Evolutionary conservation across 92 coral and sea anemone species (phyloP), one percentile per base, ranked within the genome.

Genomic region (Umimayanthus kanabou): DNA sequence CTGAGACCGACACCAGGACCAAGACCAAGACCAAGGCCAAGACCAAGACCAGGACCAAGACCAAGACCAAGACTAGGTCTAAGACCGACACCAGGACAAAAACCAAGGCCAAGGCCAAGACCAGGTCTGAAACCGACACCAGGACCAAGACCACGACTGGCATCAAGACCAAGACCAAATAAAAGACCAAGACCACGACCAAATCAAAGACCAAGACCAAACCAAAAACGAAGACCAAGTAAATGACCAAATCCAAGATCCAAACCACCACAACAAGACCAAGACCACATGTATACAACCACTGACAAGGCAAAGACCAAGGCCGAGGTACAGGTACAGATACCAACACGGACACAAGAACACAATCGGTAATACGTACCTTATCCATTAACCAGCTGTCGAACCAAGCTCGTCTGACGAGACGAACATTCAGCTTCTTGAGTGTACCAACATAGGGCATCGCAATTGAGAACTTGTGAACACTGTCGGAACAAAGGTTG

Each of bases 371-470:
- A 15, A 9, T 55, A 16, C 70, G 16, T 58, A 58, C 84, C 50
- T 80, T 57, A 9, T 80, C 84, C 84, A 80, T 29, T 4, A 57
- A 39, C 84, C 84, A 80, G 84, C 84, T 80, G 84, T 80, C 84
- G 8, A 80, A 80, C 84, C 84, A 80, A 9, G 28, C 69, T 18
- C 84, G 73, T 11, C 84, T 61, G 1, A 80, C 84, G 16, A 80
- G 84, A 80, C 84, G 84, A 6, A 80, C 71, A 23, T 55, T 58
- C 23, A 80, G 39, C 18, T 37, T 22, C 71, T 37, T 55, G 25
- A 80, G 72, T 10, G 2, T 58, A 5, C 47, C 73, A 8, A 80
- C 71, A 37, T 80, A 55, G 15, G 85, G 85, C 85, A 80, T 80
- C 0, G 85, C 85, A 22, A 80, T 20, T 33, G 72, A 43, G 42